These are phyloP conservation scores for Cristatella mucedo DNA, from an alignment of 2,888 invertebrate species.

Conservation along the genomic window DNA sequence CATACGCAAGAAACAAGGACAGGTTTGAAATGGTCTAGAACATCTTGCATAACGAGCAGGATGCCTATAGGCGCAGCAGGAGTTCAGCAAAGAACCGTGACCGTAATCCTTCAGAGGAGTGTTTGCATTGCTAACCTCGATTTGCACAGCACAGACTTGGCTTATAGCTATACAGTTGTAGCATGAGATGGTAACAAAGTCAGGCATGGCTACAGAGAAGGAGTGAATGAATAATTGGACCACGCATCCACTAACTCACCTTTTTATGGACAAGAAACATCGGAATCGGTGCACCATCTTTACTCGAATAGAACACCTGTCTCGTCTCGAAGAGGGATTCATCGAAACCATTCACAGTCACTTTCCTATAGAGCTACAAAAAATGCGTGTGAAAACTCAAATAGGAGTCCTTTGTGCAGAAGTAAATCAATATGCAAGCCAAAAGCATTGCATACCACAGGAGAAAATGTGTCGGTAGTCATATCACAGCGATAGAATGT, in stretches of 20 bases:
- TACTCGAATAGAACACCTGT: slow-evolving; percentile 75
- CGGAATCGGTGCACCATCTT: slow-evolving; percentile 78
- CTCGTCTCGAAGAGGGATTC: slow-evolving; percentile 58
- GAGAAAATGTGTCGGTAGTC: slow-evolving; percentile 42
- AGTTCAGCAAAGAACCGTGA: too few relatives aligned
- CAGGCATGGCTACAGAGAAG: background rate
- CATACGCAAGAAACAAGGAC: too few relatives aligned
- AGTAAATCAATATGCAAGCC: too few relatives aligned
- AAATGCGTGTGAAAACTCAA: slow-evolving; percentile 2
- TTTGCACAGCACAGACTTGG: too few relatives aligned
- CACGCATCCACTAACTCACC: slow-evolving; percentile 13
- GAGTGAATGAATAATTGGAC: background rate
- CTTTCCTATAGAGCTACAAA: slow-evolving; percentile 59
- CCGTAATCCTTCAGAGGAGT: too few relatives aligned
- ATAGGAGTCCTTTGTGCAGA: too few relatives aligned
- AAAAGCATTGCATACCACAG: slow-evolving; percentile 44
- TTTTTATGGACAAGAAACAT: slow-evolving; percentile 60
- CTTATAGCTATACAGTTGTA: too few relatives aligned
- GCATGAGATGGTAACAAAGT: too few relatives aligned
- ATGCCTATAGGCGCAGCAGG: too few relatives aligned
- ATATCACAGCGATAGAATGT: slow-evolving; percentile 74
- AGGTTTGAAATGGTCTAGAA: too few relatives aligned
- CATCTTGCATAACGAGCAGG: too few relatives aligned
- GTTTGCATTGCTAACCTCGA: too few relatives aligned
- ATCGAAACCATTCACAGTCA: slow-evolving; percentile 67